These are phyloP conservation scores for Tholera decimalis DNA, from an alignment of 2,888 invertebrate species.

Conservation along the genomic window DNA sequence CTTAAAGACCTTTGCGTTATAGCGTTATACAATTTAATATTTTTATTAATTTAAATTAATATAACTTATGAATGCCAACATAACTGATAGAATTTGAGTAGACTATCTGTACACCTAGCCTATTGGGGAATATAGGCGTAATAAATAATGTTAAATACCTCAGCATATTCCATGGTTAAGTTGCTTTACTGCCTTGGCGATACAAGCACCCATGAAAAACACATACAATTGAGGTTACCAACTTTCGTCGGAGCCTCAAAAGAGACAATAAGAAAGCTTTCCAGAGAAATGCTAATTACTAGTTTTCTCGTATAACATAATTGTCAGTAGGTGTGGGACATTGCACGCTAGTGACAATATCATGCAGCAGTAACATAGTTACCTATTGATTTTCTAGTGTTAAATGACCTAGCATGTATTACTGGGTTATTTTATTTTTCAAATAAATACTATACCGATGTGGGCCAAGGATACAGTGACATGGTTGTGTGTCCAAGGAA, in stretches of 20 bases:
- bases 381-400: constrained; percentile 26
- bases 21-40: too few relatives aligned
- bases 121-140: too few relatives aligned
- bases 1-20: too few relatives aligned
- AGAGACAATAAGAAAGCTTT: constrained; percentile 4
- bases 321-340: constrained; percentile 12
- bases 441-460: not conserved
- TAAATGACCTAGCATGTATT: constrained; percentile 1
- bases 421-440: not conserved
- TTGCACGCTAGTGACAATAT: constrained; percentile 24
- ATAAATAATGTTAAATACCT: not conserved
- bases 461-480: not conserved
- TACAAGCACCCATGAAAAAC: not conserved
- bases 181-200: constrained; percentile 4
- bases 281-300: not conserved
- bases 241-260: not conserved
- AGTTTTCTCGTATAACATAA: constrained; percentile 1
- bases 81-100: too few relatives aligned
- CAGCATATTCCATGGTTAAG: not conserved
- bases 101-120: too few relatives aligned
- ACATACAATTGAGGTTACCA: not conserved
- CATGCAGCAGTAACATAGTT: constrained; percentile 19
- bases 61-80: too few relatives aligned
- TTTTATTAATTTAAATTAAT: too few relatives aligned
- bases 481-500: not conserved